A percentile compares a stretch with the other conserved stretches of the same genome.
phyloP scores from a whole-genome alignment of 30 jellyfish, hydroid and myxozoan species.

The Mastigias papua region DNA sequence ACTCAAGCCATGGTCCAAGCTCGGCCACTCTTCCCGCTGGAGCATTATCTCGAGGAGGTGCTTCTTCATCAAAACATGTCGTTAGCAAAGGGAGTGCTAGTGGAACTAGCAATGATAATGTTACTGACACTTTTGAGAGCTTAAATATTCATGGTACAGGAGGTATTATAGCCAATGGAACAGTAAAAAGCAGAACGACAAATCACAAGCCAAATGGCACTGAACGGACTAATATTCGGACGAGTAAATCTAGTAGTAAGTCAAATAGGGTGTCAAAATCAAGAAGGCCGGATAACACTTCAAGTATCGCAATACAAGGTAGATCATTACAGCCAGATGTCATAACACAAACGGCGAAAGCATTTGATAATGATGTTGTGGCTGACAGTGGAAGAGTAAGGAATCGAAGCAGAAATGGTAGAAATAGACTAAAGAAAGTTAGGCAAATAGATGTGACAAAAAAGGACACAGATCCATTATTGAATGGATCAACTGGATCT shows the following conservation, averaged over 20 bases:
- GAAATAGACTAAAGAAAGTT: not conserved
- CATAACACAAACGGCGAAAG: not conserved
- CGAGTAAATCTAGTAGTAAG: not conserved
- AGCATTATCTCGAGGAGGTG: not conserved
- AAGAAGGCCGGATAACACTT: not conserved
- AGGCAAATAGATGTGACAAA: not conserved
- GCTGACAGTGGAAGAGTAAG: not conserved
- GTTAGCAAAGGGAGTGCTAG: not conserved
- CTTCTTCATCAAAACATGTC: not conserved
- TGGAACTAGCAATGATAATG: not conserved
- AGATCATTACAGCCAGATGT: not conserved
- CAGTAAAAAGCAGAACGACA: not conserved
- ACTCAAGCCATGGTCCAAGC: too few relatives aligned
- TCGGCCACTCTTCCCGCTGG: not conserved
- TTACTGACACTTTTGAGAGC: not conserved
- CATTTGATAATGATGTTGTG: not conserved
- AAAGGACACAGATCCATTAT: not conserved
- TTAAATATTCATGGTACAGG: not conserved
- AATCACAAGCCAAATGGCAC: not conserved
- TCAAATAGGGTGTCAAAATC: not conserved
- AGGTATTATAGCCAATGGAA: not conserved
- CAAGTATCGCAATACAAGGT: not conserved
- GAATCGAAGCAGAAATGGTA: not conserved
- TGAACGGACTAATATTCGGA: not conserved
- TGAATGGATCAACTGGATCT: not conserved